Conservation (phyloP, 2,888 invertebrate species). For the Ophion slaviceki region DNA sequence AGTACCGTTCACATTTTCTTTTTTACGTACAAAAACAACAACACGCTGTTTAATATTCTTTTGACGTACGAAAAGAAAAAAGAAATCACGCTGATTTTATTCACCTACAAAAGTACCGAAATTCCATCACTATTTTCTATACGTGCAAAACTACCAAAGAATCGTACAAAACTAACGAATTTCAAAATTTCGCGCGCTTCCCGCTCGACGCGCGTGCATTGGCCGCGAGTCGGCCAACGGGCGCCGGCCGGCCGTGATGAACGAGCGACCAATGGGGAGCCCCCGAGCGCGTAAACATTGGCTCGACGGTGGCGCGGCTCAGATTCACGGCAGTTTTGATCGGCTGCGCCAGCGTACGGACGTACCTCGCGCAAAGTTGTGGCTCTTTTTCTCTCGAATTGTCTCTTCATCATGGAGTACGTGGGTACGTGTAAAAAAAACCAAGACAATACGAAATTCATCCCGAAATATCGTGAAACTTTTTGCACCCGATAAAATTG, state of each 20-base stretch:
- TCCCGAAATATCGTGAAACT: constrained; percentile 47
- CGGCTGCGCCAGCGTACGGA: background rate
- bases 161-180: too few relatives aligned
- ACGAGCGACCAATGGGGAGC: constrained; percentile 9
- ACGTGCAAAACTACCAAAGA: too few relatives aligned
- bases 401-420: constrained; percentile 77
- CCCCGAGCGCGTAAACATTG: constrained; percentile 2
- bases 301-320: background rate
- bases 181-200: too few relatives aligned
- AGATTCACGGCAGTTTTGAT: constrained; percentile 6
- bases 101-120: too few relatives aligned
- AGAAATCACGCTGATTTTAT: too few relatives aligned
- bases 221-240: background rate
- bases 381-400: constrained; percentile 11
- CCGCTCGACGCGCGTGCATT: background rate
- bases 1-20: too few relatives aligned
- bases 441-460: constrained; percentile 57
- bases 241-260: background rate
- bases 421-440: constrained; percentile 75
- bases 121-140: too few relatives aligned
- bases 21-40: too few relatives aligned
- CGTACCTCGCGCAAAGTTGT: background rate
- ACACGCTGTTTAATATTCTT: too few relatives aligned
- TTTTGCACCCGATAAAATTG: constrained; percentile 41
- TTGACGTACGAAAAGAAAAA: too few relatives aligned